Evolutionary conservation across 2,888 invertebrate genomes (phyloP), one percentile per base, ranked within the genome.

Genomic region (Esperia sulphurella): DNA sequence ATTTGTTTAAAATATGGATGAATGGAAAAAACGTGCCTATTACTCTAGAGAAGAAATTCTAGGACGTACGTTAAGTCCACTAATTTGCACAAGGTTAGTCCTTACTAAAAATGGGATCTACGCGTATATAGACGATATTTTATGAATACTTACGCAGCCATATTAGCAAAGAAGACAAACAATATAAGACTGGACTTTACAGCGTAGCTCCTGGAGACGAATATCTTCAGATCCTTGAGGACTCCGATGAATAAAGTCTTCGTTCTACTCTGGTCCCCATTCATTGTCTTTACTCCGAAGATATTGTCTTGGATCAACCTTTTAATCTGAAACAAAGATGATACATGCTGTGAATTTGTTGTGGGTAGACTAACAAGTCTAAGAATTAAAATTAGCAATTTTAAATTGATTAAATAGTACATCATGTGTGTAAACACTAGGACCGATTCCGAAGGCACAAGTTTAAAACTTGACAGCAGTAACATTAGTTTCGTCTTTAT

Each of bases 71-170:
- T n/a, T n/a, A n/a, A n/a, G n/a, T n/a, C n/a, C n/a, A n/a, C n/a
- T n/a, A n/a, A n/a, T n/a, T n/a, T n/a, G n/a, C n/a, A n/a, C n/a
- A n/a, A n/a, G n/a, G n/a, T n/a, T n/a, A n/a, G n/a, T n/a, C n/a
- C n/a, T n/a, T n/a, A n/a, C n/a, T n/a, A n/a, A n/a, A n/a, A n/a
- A n/a, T n/a, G n/a, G n/a, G n/a, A n/a, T n/a, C n/a, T n/a, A n/a
- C n/a, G n/a, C n/a, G n/a, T n/a, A n/a, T n/a, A n/a, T n/a, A n/a
- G n/a, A n/a, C n/a, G n/a, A n/a, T n/a, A n/a, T n/a, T n/a, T n/a
- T n/a, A n/a, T n/a, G n/a, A n/a, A n/a, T 55, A 85, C 89, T 83
- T 49, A 89, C 89, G 89, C 89, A 14, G 89, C 76, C 89, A 89
- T 89, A 54, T 89, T 89, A 4, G 87, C 88, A 45, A 88, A 88